phyloP scores from a whole-genome alignment of 2,113 vertebrate genomes.

The Dolichotis patagonum region DNA sequence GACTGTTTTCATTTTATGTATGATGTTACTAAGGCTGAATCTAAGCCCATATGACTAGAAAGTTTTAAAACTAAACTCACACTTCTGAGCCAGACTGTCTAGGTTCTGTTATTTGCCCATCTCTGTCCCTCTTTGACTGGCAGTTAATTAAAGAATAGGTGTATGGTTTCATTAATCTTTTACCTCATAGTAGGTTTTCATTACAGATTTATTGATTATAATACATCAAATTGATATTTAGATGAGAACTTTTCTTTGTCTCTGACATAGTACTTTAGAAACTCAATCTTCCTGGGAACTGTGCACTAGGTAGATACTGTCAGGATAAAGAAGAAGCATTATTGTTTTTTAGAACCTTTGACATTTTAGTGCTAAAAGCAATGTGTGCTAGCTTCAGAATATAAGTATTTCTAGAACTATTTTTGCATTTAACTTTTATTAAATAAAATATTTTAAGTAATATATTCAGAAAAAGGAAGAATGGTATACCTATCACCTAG shows the following conservation, averaged over 20 bases:
- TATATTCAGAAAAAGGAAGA: slow-evolving; percentile 11
- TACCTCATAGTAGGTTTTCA: neutral
- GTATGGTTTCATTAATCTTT: neutral
- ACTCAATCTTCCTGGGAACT: neutral
- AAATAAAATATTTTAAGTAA: slow-evolving; percentile 50
- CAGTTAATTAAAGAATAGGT: slow-evolving; percentile 46
- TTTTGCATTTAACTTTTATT: slow-evolving; percentile 44
- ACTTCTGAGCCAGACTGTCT: neutral
- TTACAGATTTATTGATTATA: slow-evolving; percentile 42
- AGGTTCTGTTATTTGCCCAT: neutral
- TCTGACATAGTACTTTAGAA: neutral
- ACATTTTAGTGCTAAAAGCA: slow-evolving; percentile 22
- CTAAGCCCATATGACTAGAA: neutral
- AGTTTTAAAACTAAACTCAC: slow-evolving; percentile 46
- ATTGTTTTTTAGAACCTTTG: slow-evolving; percentile 18
- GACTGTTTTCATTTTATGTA: slow-evolving; percentile 51
- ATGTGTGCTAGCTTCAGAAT: neutral
- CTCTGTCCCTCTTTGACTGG: neutral
- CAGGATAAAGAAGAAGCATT: neutral
- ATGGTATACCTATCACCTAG: neutral
- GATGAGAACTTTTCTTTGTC: slow-evolving; percentile 7
- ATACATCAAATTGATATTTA: slow-evolving; percentile 18
- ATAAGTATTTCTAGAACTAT: neutral
- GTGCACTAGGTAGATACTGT: neutral
- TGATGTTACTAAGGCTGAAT: neutral